phyloP scores from a whole-genome alignment of 1,140 invertebrate species.

The Drosophila seguyi region DNA sequence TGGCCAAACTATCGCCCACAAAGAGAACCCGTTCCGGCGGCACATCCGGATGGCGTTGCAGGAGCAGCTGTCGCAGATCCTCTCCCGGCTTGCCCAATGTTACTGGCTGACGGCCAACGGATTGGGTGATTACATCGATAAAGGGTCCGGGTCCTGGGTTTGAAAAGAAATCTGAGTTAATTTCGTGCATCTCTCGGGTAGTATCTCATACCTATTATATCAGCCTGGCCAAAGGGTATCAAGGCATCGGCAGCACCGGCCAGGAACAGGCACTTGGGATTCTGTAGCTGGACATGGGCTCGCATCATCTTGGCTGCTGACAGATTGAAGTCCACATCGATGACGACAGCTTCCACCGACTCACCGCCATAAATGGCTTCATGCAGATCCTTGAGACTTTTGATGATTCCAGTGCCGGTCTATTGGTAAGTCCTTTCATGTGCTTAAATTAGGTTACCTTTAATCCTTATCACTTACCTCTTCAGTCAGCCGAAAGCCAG shows the following conservation, averaged over 20 bases:
- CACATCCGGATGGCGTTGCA: constrained; percentile 82
- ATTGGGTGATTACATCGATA: constrained; percentile 85
- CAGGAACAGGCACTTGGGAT: constrained; percentile 86
- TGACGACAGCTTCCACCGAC: constrained; percentile 86
- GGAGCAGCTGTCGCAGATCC: constrained; percentile 83
- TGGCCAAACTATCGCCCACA: constrained; percentile 87
- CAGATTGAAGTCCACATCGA: constrained; percentile 86
- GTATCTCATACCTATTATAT: constrained; percentile 59
- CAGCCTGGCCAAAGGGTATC: constrained; percentile 84
- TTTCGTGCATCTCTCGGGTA: no score
- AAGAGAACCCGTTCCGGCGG: constrained; percentile 87
- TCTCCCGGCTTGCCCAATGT: constrained; percentile 87
- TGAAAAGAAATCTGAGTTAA: neutral
- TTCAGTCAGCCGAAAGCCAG: constrained; percentile 84
- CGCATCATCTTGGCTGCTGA: constrained; percentile 86
- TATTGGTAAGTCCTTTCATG: neutral
- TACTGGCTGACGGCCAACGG: constrained; percentile 85
- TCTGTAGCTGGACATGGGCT: constrained; percentile 85
- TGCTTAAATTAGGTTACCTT: neutral
- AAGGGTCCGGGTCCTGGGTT: constrained; percentile 86
- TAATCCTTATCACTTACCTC: constrained; percentile 80
- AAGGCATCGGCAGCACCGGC: constrained; percentile 86
- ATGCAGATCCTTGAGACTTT: constrained; percentile 74
- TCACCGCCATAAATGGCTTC: constrained; percentile 83
- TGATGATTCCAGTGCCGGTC: constrained; percentile 77